Base-by-base conservation (phyloP, 2,888 invertebrate species). In the Neria commutata region DNA sequence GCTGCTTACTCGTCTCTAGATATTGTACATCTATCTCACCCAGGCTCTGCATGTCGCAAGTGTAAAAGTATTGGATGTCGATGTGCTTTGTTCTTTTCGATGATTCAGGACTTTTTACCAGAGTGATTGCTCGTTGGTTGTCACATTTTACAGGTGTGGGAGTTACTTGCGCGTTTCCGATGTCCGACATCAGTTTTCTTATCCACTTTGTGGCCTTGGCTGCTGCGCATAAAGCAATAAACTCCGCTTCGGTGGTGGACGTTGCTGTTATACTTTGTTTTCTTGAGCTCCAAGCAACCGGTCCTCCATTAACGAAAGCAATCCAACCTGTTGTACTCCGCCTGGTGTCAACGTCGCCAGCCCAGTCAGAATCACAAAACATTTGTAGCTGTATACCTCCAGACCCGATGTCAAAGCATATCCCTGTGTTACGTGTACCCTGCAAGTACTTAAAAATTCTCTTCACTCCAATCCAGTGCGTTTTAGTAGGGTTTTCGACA, bases 391-490 rank as follows among this genome's bases (percentile, higher is more conserved):
- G 46, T 25, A 19, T 37, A 11, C 11, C 11, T 8, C 29, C 11
- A 8, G 29, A 29, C 6, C 29, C 29, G 11, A 29, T 29, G 29
- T 29, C 11, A 52, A 40, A 65, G 3, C 50, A 33, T 11, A 63
- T 58, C 29, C 65, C 60, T 45, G 29, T 17, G n/a, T 45, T 14
- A 11, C 26, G 2, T 25, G 61, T 61, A 21, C 58, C 63, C 23
- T 55, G 58, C 6, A 63, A 45, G 33, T 58, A 64, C 56, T 53
- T 62, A 5, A 64, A 42, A 21, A 65, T 55, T 33, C 63, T 14
- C 56, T 67, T 66, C 1, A 62, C 54, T 21, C 61, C 64, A 47
- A 56, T 37, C 56, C 58, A 50, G 46, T 67, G 63, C 8, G 26
- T 48, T 10, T 48, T 21, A 19, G 37, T 49, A 1, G 61, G 65